A percentile compares a stretch with the other conserved stretches of the same genome.
Evolutionary conservation across 2,888 invertebrate species (phyloP).

Genomic region (Heliconius erato): DNA sequence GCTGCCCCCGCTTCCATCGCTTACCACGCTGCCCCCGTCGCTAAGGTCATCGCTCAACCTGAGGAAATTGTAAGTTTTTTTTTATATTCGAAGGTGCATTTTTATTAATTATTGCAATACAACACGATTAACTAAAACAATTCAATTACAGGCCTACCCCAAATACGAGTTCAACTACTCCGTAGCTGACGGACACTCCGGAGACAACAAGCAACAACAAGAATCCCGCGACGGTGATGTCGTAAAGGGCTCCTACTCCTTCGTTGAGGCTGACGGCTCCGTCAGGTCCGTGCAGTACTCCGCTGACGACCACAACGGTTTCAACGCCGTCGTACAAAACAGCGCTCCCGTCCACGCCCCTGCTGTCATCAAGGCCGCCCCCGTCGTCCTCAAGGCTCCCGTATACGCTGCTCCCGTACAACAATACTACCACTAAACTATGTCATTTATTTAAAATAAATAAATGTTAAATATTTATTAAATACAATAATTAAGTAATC

Average conservation of each 20-base stretch:
- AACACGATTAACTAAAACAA: neutral
- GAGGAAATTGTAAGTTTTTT: no score
- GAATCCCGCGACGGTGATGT: constrained; percentile 80
- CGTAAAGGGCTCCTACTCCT: constrained; percentile 82
- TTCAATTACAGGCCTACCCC: constrained; percentile 62
- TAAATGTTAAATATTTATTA: constrained; percentile 62
- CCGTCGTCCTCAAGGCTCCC: constrained; percentile 58
- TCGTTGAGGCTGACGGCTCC: constrained; percentile 85
- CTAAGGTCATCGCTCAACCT: no score
- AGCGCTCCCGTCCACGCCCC: constrained; percentile 68
- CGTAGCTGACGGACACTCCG: constrained; percentile 81
- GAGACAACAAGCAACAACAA: constrained; percentile 82
- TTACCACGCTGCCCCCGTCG: no score
- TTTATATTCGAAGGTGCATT: neutral
- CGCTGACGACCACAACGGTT: constrained; percentile 81
- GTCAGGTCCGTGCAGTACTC: constrained; percentile 78
- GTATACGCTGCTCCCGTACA: constrained; percentile 59
- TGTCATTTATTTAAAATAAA: constrained; percentile 26
- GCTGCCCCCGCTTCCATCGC: constrained; percentile 52
- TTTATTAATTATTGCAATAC: neutral
- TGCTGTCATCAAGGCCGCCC: constrained; percentile 67
- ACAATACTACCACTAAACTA: constrained; percentile 65
- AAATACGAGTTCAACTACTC: constrained; percentile 81
- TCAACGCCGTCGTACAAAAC: constrained; percentile 76
- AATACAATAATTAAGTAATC: constrained; percentile 60